Evolutionary conservation across 2,888 invertebrate species (phyloP).

Genomic region (Platerodrilus igneus): DNA sequence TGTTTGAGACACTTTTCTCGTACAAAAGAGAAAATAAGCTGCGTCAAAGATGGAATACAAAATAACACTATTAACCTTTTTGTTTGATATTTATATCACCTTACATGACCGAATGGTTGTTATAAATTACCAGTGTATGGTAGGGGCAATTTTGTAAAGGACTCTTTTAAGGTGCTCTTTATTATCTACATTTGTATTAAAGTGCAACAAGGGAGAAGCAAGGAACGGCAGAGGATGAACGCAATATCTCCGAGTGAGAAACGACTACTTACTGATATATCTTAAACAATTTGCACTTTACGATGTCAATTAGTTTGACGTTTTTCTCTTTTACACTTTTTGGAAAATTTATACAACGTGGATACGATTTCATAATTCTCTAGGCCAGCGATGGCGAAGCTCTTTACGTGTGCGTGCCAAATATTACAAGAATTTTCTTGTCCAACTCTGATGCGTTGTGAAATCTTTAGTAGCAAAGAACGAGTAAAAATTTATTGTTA

Average conservation of each 20-base stretch:
- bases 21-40: no score
- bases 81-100: slow-evolving; percentile 13
- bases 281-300: slow-evolving; percentile 45
- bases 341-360: no score
- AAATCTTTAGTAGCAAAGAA: no score
- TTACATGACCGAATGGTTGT: slow-evolving; percentile 13
- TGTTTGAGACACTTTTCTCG: neutral
- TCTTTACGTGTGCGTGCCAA: no score
- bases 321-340: slow-evolving; percentile 20
- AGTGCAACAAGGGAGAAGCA: slow-evolving; percentile 25
- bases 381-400: no score
- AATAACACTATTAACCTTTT: slow-evolving; percentile 13
- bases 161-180: slow-evolving; percentile 25
- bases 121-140: slow-evolving; percentile 19
- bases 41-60: slow-evolving; percentile 2
- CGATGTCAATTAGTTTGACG: slow-evolving; percentile 33
- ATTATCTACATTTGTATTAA: slow-evolving; percentile 23
- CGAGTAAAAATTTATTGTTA: no score
- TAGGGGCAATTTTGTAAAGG: slow-evolving; percentile 21
- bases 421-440: no score
- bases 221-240: slow-evolving; percentile 35
- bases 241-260: slow-evolving; percentile 40
- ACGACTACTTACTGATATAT: slow-evolving; percentile 41
- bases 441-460: no score
- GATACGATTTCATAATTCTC: no score